phyloP scores from a whole-genome alignment of 2,113 vertebrate genomes.

The Pteropus alecto region DNA sequence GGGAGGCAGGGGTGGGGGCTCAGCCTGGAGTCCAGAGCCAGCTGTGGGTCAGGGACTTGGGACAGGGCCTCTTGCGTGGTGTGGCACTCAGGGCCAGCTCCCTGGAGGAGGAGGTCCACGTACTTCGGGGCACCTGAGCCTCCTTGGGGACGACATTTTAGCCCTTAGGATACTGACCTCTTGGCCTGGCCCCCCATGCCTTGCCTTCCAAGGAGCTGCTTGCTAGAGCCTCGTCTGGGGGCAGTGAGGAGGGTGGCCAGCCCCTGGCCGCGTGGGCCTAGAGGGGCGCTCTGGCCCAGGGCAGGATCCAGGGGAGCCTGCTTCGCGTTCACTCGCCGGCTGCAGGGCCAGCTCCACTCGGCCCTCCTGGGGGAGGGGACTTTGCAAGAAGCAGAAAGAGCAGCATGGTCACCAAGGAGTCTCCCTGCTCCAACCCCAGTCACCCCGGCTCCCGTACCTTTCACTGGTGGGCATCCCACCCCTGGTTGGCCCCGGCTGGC shows the following conservation, averaged over 20 bases:
- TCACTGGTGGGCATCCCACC: accelerated
- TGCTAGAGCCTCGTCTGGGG: background rate
- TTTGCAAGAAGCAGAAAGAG: background rate
- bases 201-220: background rate
- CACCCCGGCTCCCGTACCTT: no score
- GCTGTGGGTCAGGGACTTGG: background rate
- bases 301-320: background rate
- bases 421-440: background rate
- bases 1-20: background rate
- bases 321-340: background rate
- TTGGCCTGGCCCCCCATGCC: accelerated
- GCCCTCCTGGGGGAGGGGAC: background rate
- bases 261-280: background rate
- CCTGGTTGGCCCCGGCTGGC: background rate
- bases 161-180: background rate
- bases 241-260: background rate
- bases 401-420: accelerated
- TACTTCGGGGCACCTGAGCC: background rate
- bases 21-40: background rate
- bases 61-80: background rate
- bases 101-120: background rate
- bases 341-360: accelerated
- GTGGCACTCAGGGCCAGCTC: background rate
- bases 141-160: background rate
- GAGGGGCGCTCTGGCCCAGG: background rate